Conservation (phyloP, 2,888 invertebrate genomes). For the Bruchidius siliquastri region DNA sequence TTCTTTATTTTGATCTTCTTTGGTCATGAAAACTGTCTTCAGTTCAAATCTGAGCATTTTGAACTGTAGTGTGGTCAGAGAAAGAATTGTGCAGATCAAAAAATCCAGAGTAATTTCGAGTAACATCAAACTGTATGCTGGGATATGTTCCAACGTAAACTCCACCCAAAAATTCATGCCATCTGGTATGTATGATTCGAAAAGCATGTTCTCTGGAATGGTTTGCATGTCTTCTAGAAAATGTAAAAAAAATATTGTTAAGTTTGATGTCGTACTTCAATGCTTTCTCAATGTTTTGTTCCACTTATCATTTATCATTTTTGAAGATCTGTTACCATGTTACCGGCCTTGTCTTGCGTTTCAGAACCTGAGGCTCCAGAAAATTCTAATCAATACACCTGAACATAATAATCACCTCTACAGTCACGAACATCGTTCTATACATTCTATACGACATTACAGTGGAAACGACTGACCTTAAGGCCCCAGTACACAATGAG, state of each 20-base stretch:
- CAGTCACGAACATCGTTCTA: too few species aligned
- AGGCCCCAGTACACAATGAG: too few species aligned
- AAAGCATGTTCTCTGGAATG: background rate
- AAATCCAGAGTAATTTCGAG: background rate
- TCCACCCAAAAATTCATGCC: background rate
- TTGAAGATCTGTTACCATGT: too few species aligned
- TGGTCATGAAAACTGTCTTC: background rate
- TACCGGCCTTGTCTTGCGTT: too few species aligned
- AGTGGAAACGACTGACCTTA: too few species aligned
- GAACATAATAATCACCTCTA: too few species aligned
- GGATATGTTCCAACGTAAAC: background rate
- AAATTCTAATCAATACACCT: too few species aligned
- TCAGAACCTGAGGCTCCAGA: too few species aligned
- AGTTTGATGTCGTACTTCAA: too few species aligned
- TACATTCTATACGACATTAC: too few species aligned
- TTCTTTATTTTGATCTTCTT: background rate
- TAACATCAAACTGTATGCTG: background rate
- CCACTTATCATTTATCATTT: too few species aligned
- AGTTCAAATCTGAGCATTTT: background rate
- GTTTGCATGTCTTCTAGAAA: background rate
- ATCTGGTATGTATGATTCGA: background rate
- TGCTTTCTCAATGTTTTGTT: too few species aligned
- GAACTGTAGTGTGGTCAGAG: background rate
- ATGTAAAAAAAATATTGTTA: background rate
- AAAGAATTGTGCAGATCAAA: background rate